Evolutionary conservation across 2,113 vertebrate genomes (phyloP), one percentile per base, ranked within the genome.

Genomic region (Donacobius atricapilla): DNA sequence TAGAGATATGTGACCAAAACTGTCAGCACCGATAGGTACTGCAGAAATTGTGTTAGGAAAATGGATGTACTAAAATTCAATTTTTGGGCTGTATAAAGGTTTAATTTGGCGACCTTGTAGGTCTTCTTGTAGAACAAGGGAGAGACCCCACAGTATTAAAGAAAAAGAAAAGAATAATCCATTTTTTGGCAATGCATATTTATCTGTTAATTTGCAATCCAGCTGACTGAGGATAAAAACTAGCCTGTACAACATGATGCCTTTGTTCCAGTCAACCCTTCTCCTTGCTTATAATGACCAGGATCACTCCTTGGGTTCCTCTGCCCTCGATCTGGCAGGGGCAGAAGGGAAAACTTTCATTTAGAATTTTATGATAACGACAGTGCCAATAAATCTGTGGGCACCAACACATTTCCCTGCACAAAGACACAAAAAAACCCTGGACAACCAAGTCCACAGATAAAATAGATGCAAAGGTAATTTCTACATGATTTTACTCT

Each of bases 1-100:
- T 95, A 97, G 96, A 97, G 96, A 97, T 89, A 92, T 76, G 66
- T 93, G 83, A 97, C 96, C 93, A 96, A 97, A 97, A 98, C 97
- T 98, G 98, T 98, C 98, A 98, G 97, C 96, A 98, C 97, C 97
- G 94, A 98, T 98, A 97, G 97, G 98, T 42, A 89, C 91, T 96
- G 96, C 60, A 96, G 97, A 98, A 98, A 98, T 98, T 96, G 96
- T 96, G 97, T 98, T 98, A 98, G 97, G 97, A 98, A 98, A 98
- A 97, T 97, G 96, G 98, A 98, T 96, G 96, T 93, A 97, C 97
- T 79, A 91, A 97, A 97, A 98, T 98, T 98, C 98, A 98, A 98
- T 98, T 98, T 98, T 98, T 97, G 97, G 95, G 98, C 97, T 97
- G 97, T 98, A 94, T 88, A 96, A 98, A 96, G 97, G 96, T 96